A percentile compares a stretch with the other conserved stretches of the same genome.
phyloP scores from a whole-genome alignment of 2,888 invertebrate genomes.

The Xylophagus ater region DNA sequence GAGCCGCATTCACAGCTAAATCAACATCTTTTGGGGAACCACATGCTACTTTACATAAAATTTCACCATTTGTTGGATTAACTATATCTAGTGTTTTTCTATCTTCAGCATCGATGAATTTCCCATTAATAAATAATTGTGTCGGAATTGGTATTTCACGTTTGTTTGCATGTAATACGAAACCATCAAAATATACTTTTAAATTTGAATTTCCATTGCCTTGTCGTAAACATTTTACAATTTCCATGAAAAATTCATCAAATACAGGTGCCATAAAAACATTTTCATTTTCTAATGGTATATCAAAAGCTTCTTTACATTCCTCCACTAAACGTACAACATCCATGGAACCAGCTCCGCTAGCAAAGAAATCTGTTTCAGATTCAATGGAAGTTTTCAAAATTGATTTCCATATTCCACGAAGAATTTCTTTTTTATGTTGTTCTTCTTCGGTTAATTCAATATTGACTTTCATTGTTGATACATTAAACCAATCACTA shows the following conservation, averaged over 20 bases:
- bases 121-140: conserved; percentile 84
- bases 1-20: conserved; percentile 76
- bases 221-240: conserved; percentile 58
- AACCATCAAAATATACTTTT: conserved; percentile 51
- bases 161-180: conserved; percentile 70
- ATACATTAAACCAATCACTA: conserved; percentile 55
- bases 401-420: conserved; percentile 75
- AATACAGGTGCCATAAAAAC: conserved; percentile 89
- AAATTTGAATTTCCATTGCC: conserved; percentile 46
- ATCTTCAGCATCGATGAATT: conserved; percentile 69
- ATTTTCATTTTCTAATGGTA: conserved; percentile 76
- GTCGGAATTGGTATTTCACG: conserved; percentile 75
- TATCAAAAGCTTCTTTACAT: conserved; percentile 65
- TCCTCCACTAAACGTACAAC: conserved; percentile 85
- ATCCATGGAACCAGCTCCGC: conserved; percentile 98
- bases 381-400: conserved; percentile 62
- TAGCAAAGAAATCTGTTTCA: conserved; percentile 82
- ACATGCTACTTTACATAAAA: conserved; percentile 62
- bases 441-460: conserved; percentile 66
- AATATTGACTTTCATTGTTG: conserved; percentile 42
- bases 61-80: conserved; percentile 77
- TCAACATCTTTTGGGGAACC: conserved; percentile 75
- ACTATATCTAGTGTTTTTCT: conserved; percentile 54
- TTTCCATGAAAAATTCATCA: conserved; percentile 60
- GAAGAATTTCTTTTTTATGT: conserved; percentile 49